Base-by-base conservation (phyloP, 2,888 invertebrate genomes). In the Caenorhabditis auriculariae region DNA sequence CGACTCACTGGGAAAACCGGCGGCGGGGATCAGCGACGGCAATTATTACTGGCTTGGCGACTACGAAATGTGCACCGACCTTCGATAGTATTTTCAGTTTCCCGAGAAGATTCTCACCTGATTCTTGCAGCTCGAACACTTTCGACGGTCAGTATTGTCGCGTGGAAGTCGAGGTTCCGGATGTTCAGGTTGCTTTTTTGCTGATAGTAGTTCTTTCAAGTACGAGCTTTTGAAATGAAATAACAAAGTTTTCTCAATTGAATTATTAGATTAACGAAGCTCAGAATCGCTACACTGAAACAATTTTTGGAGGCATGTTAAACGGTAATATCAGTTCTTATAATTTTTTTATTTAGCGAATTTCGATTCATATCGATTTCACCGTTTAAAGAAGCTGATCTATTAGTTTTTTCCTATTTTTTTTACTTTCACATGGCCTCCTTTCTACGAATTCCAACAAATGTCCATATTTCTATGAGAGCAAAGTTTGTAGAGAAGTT, bases 31-130 rank as follows among this genome's bases (percentile, higher is more conserved):
- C 42, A 69, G 79, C 17, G 80, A 82, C 51, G 82, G 82, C 4
- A 82, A 82, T 41, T 76, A 81, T 38, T 77, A 81, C 57, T 82
- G 82, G 75, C 70, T 82, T 17, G 82, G 82, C 12, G 80, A 82
- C 29, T 82, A 78, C 52, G 81, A 82, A 29, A 74, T 78, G 19
- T 82, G 82, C 54, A 52, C 75, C 5, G 57, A 51, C 4, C 60
- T 82, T 28, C 43, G 63, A 60, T 48, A 39, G 66, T 75, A 28
- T n/a, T 23, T 24, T 12, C 3, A 48, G 0, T 15, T 38, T 21
- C 38, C 1, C 19, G 15, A 7, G 7, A 15, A 54, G 23, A 32
- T n/a, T 4, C 6, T 24, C 17, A 28, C 6, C 23, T 37, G n/a
- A 29, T 37, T 2, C 24, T 53, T 72, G 49, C 58, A 72, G 75